Base-by-base conservation (phyloP, 2,888 invertebrate genomes). In the Aricia artaxerxes region DNA sequence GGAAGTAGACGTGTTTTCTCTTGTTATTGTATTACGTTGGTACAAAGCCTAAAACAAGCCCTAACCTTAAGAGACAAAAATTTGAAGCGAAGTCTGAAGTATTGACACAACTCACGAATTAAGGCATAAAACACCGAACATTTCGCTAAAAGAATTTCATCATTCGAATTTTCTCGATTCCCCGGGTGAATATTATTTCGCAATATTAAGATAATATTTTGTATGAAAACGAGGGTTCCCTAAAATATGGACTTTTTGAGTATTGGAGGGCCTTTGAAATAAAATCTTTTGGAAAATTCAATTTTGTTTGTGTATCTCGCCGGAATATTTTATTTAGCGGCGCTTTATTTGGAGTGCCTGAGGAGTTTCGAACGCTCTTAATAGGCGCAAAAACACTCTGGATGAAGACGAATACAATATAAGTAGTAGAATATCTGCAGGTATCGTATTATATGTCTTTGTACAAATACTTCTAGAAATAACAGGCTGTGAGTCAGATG, bases 181-280 rank as follows among this genome's bases (percentile, higher is more conserved):
- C 75, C 49, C 24, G 49, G 44, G 75, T 75, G 75, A 75, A 75
- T 75, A 75, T 75, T 73, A 73, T 69, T 69, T 13, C 69, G 69
- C 13, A 69, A 69, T 69, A 69, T 75, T 75, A 75, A 44, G 44
- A 75, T 53, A 75, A 75, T 75, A 53, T 75, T 75, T 75, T 49
- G 44, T 49, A 75, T 49, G 75, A 75, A 75, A 75, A 75, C 44
- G 75, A 75, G 75, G 75, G 75, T 49, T 75, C 24, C 44, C 73
- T 44, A 3, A 73, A 73, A 49, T 44, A 75, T 75, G 44, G 49
- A 49, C 75, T 44, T 44, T 69, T 75, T 75, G 75, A 75, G 75
- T 75, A 75, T 75, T 49, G 75, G 31, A 44, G 75, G 75, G 49
- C 75, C 75, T 75, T 75, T 75, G 49, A 75, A 75, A 75, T 75